Percentiles rank a stretch among this genome's conserved stretches.
Evolutionary conservation across 2,797 vertebrate genomes (phyloP).

Genomic region (Hemibagrus guttatus): DNA sequence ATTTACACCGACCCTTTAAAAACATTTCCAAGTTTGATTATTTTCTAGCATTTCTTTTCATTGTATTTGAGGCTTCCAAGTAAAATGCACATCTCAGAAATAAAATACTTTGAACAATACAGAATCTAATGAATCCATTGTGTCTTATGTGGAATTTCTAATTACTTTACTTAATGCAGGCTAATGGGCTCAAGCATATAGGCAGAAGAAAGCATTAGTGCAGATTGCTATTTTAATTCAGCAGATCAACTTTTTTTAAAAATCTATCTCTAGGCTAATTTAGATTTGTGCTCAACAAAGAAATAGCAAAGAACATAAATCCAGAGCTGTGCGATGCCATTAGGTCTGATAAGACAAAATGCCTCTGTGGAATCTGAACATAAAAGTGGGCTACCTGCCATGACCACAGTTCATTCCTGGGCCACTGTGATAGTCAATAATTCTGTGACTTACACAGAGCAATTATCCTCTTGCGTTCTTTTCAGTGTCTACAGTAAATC

Average conservation of each 20-base stretch:
- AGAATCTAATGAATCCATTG: background rate
- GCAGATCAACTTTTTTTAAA: background rate
- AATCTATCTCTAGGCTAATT: background rate
- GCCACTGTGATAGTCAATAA: background rate
- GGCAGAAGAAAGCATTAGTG: background rate
- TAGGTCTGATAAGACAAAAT: background rate
- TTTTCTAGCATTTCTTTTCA: background rate
- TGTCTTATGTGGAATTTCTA: background rate
- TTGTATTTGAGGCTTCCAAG: background rate
- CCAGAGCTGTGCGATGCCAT: background rate
- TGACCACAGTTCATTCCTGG: background rate
- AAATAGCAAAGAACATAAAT: background rate
- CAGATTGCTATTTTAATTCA: background rate
- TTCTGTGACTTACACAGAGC: background rate
- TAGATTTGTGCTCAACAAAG: background rate
- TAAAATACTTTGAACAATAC: background rate
- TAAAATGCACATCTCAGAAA: background rate
- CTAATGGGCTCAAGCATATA: background rate
- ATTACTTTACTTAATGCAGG: background rate
- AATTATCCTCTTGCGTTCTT: background rate
- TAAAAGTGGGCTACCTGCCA: background rate
- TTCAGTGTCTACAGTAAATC: background rate
- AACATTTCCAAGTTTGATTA: background rate
- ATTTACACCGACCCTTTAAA: background rate
- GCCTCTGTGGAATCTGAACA: background rate